Evolutionary conservation across 1,140 invertebrate genomes (phyloP), one percentile per base, ranked within the genome.

Genomic region (Apis mellifera): DNA sequence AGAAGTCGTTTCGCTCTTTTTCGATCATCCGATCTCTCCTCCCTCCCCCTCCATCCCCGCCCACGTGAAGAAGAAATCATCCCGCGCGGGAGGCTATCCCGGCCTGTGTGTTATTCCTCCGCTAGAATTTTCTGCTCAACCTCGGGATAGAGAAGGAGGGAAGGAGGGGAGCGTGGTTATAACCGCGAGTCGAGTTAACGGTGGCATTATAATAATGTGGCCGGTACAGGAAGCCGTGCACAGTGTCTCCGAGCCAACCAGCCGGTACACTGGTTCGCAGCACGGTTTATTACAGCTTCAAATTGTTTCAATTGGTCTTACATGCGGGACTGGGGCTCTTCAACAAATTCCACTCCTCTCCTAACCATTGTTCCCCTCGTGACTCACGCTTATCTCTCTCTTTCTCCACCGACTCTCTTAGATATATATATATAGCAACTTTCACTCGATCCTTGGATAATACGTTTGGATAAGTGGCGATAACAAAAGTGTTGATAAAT

Each of bases 231-330:
- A 78, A 82, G 26, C 81, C 9, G 26, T 32, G 60, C 54, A 32
- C 23, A 55, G 64, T 77, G 66, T 82, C 75, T 78, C 59, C 32
- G 65, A 78, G 70, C 74, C 55, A 50, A 48, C 32, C 65, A 69
- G 57, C 72, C 74, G 57, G 48, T 48, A 68, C 79, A 17, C 62
- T 26, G 32, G 72, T 55, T 71, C 69, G 54, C 82, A 52, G 54
- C 55, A 52, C 70, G 26, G 68, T 78, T 84, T 82, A 82, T 84
- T 82, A 82, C 60, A 75, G 78, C 83, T 19, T 84, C 55, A 84
- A 84, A 84, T 81, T 84, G 83, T 76, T 84, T 84, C 83, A 84
- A 84, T 84, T 84, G 83, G 83, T 79, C 83, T 84, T 84, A 84
- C 83, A 84, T 84, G 83, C 78, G 78, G 83, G 83, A 76, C 83